These are phyloP conservation scores for Rhabdomys dilectus DNA, from an alignment of 2,113 vertebrate genomes.

Conservation along the genomic window DNA sequence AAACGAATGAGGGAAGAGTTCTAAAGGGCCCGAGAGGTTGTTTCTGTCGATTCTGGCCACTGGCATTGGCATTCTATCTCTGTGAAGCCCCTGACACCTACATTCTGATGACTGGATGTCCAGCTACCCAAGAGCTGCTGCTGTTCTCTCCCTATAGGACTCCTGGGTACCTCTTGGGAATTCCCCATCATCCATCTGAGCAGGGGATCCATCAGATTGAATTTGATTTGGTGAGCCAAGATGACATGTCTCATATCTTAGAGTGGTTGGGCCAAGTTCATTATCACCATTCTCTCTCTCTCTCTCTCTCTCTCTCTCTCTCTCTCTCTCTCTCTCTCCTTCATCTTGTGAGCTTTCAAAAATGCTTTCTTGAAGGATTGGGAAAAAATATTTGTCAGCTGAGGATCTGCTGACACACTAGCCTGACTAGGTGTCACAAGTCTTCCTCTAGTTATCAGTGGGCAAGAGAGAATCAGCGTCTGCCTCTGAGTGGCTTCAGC, in stretches of 20 bases:
- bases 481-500: neutral
- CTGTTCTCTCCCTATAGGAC: fast-evolving
- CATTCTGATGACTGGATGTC: neutral
- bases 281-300: neutral
- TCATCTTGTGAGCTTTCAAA: neutral
- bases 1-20: neutral
- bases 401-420: neutral
- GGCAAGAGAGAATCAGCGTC: fast-evolving
- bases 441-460: neutral
- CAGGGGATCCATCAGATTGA: neutral
- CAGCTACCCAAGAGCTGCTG: neutral
- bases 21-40: neutral
- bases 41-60: neutral
- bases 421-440: neutral
- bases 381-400: neutral
- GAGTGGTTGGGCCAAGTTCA: neutral
- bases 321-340: no score
- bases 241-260: neutral
- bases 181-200: neutral
- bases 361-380: neutral
- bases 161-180: neutral
- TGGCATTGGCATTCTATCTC: neutral
- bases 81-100: neutral
- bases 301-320: no score
- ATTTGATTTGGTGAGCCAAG: neutral